A percentile compares a stretch with the other conserved stretches of the same genome.
Conservation (phyloP, 2,113 vertebrate species). For the Pachycephala philippinensis region DNA sequence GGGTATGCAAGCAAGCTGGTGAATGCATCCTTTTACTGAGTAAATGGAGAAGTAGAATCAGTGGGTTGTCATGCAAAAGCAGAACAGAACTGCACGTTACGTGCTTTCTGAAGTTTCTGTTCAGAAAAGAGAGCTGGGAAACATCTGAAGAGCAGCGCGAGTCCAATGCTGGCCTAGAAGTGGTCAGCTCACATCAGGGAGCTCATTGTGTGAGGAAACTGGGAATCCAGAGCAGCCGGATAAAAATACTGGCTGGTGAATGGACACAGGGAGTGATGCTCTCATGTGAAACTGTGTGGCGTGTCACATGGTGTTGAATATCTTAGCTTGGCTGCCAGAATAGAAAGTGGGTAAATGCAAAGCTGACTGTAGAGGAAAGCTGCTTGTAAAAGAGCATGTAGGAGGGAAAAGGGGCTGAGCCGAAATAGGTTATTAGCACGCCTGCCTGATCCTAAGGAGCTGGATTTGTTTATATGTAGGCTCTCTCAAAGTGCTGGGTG, state of each 20-base stretch:
- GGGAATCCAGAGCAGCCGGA: not conserved
- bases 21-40: not conserved
- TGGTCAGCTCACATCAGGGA: slow-evolving; percentile 20
- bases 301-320: not conserved
- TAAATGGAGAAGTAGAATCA: not conserved
- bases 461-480: not conserved
- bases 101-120: not conserved
- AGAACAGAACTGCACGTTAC: not conserved
- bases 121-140: not conserved
- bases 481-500: not conserved
- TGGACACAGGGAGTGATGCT: not conserved
- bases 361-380: not conserved
- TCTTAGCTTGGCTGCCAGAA: slow-evolving; percentile 11
- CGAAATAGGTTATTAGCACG: not conserved
- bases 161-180: not conserved
- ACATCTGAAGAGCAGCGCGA: not conserved
- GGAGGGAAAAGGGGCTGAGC: not conserved
- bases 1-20: not conserved
- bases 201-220: not conserved
- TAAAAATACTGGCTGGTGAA: not conserved
- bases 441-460: not conserved
- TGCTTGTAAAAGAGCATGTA: not conserved
- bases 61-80: not conserved
- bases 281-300: not conserved
- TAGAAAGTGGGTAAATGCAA: not conserved